Conservation (phyloP, 2,888 invertebrate species). For the Dascillus cervinus region DNA sequence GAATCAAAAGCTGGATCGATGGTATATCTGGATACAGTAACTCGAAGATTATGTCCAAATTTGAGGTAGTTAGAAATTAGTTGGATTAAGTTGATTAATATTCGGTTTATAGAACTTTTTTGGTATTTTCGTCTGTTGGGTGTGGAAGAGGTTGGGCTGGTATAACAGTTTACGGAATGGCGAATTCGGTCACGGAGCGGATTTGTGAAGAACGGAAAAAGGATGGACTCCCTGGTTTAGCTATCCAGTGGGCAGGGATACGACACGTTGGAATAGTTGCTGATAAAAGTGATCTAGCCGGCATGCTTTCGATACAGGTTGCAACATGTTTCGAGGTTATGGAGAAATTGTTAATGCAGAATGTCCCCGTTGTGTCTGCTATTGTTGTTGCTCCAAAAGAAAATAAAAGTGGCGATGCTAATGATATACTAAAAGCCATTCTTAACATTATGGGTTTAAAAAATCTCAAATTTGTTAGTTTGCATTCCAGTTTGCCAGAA, state of each 20-base stretch:
- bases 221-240: constrained; percentile 68
- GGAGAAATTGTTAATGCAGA: constrained; percentile 63
- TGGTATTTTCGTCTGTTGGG: constrained; percentile 85
- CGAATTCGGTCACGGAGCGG: constrained; percentile 85
- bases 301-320: no score
- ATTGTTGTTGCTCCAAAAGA: constrained; percentile 85
- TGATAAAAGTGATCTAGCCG: no score
- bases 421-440: constrained; percentile 65
- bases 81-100: no score
- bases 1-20: constrained; percentile 80
- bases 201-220: constrained; percentile 67
- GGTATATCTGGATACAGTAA: constrained; percentile 61
- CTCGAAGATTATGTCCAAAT: constrained; percentile 50
- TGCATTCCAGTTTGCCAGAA: constrained; percentile 72
- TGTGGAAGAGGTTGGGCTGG: constrained; percentile 89
- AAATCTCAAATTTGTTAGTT: constrained; percentile 62
- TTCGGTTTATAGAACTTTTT: constrained; percentile 56
- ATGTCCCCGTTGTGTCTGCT: constrained; percentile 62
- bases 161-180: constrained; percentile 85
- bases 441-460: constrained; percentile 53
- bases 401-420: constrained; percentile 51
- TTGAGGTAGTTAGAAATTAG: no score
- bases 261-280: constrained; percentile 80
- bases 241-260: constrained; percentile 89
- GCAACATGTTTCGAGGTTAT: constrained; percentile 55